phyloP scores from a whole-genome alignment of 2,113 vertebrate species.

The Pteruthius melanotis region DNA sequence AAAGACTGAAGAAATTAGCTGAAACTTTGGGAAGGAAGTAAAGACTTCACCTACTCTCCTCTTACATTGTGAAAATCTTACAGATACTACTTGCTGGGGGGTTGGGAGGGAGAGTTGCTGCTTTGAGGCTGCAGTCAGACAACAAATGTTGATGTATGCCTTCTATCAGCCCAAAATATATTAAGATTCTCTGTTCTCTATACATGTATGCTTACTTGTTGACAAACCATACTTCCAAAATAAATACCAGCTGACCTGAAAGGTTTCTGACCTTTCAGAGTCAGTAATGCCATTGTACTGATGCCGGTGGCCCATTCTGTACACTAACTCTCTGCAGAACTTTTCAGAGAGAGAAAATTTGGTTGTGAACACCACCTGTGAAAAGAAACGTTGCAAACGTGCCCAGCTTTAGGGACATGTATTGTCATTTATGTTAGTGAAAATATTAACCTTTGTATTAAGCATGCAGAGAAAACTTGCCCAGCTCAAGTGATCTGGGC shows the following conservation, averaged over 20 bases:
- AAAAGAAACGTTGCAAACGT: neutral
- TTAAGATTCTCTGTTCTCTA: neutral
- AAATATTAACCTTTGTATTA: neutral
- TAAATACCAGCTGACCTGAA: conserved; percentile 10
- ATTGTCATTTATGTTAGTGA: neutral
- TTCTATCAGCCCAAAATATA: neutral
- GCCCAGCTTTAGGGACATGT: neutral
- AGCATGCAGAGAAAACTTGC: neutral
- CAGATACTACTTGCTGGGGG: neutral
- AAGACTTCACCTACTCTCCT: conserved; percentile 15
- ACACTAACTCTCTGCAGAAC: neutral
- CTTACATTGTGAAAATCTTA: conserved; percentile 34
- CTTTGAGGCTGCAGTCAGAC: conserved; percentile 30
- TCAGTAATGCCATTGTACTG: neutral
- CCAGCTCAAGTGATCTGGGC: neutral
- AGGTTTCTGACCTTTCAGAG: neutral
- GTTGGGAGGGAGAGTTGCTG: neutral
- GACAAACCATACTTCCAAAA: neutral
- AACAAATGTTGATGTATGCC: neutral
- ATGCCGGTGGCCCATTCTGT: neutral
- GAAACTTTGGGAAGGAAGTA: conserved; percentile 92
- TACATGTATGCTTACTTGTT: neutral
- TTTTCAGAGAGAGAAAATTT: neutral
- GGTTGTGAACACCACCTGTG: neutral
- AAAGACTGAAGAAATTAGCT: conserved; percentile 96